Conservation (phyloP, 2,888 invertebrate genomes). For the Andrena trimmerana region DNA sequence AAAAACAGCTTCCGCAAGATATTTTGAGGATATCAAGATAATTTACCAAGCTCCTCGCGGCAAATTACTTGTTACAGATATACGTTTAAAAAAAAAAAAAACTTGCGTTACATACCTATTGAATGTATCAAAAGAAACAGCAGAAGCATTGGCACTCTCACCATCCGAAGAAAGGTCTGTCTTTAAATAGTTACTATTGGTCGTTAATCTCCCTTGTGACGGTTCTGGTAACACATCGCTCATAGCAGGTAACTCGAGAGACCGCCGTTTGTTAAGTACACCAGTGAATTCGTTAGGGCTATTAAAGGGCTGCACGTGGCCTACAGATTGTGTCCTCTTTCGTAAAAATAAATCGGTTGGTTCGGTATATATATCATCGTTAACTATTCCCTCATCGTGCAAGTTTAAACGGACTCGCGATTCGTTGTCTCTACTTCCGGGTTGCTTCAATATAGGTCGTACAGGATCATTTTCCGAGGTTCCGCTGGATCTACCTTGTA, state of each 20-base stretch:
- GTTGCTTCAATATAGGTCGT: constrained; percentile 89
- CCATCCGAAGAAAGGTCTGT: constrained; percentile 26
- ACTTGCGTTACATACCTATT: constrained; percentile 58
- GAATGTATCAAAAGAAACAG: constrained; percentile 34
- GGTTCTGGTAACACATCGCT: constrained; percentile 60
- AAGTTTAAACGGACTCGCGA: constrained; percentile 89
- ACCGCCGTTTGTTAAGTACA: constrained; percentile 68
- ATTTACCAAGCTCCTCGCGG: background rate
- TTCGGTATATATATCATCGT: constrained; percentile 86
- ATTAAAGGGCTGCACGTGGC: constrained; percentile 76
- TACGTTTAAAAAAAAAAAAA: constrained; percentile 11
- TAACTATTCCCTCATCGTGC: constrained; percentile 85
- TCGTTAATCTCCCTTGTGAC: constrained; percentile 36
- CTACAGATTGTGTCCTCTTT: constrained; percentile 81
- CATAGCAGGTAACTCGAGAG: constrained; percentile 72
- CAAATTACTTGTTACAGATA: constrained; percentile 12
- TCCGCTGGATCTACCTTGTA: constrained; percentile 87
- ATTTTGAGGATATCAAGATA: background rate
- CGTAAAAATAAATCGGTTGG: constrained; percentile 83
- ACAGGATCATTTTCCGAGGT: constrained; percentile 86
- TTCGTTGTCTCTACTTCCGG: constrained; percentile 87
- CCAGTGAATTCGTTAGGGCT: constrained; percentile 67
- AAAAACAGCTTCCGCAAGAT: background rate
- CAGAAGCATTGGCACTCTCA: constrained; percentile 48
- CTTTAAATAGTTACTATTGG: constrained; percentile 48